These are phyloP conservation scores for Oryzaephilus surinamensis DNA, from an alignment of 1,140 invertebrate genomes.

Conservation along the genomic window DNA sequence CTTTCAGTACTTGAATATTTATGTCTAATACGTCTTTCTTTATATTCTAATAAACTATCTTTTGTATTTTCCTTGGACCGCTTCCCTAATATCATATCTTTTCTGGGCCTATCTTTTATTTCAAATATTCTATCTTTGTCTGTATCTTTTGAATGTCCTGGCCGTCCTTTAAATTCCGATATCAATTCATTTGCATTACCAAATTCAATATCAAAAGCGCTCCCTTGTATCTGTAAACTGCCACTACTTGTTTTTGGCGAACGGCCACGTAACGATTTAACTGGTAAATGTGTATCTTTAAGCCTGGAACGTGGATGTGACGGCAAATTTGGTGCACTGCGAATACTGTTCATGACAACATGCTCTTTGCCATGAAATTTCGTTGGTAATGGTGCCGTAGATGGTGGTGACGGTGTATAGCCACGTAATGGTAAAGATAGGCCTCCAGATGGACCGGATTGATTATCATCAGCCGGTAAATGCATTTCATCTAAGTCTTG, in stretches of 20 bases:
- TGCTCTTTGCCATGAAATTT: conserved; percentile 66
- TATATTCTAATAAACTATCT: conserved; percentile 55
- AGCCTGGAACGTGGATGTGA: conserved; percentile 56
- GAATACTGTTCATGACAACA: conserved; percentile 63
- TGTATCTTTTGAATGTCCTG: conserved; percentile 23
- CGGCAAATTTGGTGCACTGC: conserved; percentile 63
- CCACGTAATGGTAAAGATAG: conserved; percentile 38
- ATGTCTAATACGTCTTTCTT: conserved; percentile 48
- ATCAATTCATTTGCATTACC: conserved; percentile 27
- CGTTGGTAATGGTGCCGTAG: conserved; percentile 64
- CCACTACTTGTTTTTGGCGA: conserved; percentile 53
- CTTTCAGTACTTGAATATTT: conserved; percentile 78
- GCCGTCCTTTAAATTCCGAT: conserved; percentile 36
- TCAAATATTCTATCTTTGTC: conserved; percentile 40
- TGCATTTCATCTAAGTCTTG: conserved; percentile 29
- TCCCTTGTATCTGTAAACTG: conserved; percentile 34
- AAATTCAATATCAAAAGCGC: conserved; percentile 41
- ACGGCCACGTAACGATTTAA: conserved; percentile 47
- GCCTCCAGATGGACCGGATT: conserved; percentile 23
- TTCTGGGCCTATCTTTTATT: conserved; percentile 50
- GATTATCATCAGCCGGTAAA: conserved; percentile 32
- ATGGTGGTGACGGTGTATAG: conserved; percentile 66
- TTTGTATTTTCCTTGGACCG: conserved; percentile 48
- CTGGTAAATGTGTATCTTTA: conserved; percentile 56
- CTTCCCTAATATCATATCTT: conserved; percentile 57